phyloP scores from a whole-genome alignment of 2,888 invertebrate genomes.

The Cerastis rubricosa region DNA sequence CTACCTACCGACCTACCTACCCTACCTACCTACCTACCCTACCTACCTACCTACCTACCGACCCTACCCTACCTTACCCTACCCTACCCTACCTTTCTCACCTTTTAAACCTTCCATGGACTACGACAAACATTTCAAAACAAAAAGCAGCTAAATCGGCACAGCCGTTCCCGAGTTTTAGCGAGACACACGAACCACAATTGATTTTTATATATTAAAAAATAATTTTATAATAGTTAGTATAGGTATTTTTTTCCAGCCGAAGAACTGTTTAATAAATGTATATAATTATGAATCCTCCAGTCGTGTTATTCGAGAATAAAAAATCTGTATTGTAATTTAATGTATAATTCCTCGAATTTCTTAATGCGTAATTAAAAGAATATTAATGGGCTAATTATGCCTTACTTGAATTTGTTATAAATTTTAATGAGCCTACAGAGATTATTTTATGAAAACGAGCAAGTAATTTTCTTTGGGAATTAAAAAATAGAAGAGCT shows the following conservation, averaged over 20 bases:
- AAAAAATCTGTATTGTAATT: conserved; percentile 33
- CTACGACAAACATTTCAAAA: too few species aligned
- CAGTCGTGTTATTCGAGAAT: conserved; percentile 10
- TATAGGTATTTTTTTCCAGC: neutral
- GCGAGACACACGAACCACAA: too few species aligned
- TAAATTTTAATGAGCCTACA: conserved; percentile 48
- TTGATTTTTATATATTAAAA: too few species aligned
- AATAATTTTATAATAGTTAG: too few species aligned
- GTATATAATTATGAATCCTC: conserved; percentile 6
- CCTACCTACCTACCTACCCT: too few species aligned
- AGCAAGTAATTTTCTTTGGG: conserved; percentile 17
- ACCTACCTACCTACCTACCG: too few species aligned
- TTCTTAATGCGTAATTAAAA: conserved; percentile 47
- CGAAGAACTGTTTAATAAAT: conserved; percentile 12
- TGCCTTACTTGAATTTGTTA: conserved; percentile 43
- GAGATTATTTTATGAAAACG: conserved; percentile 41
- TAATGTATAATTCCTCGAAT: conserved; percentile 31
- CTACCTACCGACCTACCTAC: too few species aligned
- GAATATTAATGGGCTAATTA: conserved; percentile 54
- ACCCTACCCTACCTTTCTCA: too few species aligned
- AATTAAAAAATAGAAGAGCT: conserved; percentile 7
- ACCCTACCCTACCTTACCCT: too few species aligned
- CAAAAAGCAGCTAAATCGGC: too few species aligned
- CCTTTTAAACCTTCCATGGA: too few species aligned
- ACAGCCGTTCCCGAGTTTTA: too few species aligned